phyloP scores from a whole-genome alignment of 2,797 vertebrate genomes.

The Pipistrellus kuhlii region DNA sequence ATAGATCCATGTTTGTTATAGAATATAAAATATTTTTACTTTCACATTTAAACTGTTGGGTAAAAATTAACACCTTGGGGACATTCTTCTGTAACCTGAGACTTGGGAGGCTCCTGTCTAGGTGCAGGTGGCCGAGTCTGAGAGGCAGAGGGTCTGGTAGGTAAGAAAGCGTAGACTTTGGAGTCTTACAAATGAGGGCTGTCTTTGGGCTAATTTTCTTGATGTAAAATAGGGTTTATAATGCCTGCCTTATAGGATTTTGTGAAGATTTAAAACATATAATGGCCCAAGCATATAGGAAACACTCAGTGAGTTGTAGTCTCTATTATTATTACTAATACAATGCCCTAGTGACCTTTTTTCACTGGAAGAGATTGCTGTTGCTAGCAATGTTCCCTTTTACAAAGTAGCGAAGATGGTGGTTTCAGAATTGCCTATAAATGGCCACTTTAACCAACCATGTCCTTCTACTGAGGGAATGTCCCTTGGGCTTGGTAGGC shows the following conservation, averaged over 20 bases:
- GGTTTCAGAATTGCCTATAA: slow-evolving; percentile 50
- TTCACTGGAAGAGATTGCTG: neutral
- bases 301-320: neutral
- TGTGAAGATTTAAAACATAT: neutral
- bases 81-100: neutral
- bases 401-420: slow-evolving; percentile 26
- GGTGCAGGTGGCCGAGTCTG: neutral
- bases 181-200: neutral
- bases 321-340: neutral
- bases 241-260: neutral
- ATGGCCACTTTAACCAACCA: neutral
- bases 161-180: neutral
- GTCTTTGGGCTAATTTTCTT: slow-evolving; percentile 22
- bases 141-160: neutral
- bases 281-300: neutral
- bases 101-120: neutral
- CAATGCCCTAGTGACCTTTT: neutral
- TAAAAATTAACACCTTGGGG: neutral
- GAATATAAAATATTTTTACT: neutral
- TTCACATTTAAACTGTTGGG: neutral
- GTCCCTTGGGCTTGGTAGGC: neutral
- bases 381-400: slow-evolving; percentile 9
- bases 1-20: neutral
- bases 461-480: neutral
- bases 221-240: neutral